A percentile compares a stretch with the other conserved stretches of the same genome.
These are phyloP conservation scores for Corythaeola cristata DNA, from an alignment of 2,113 vertebrate species.

Conservation along the genomic window DNA sequence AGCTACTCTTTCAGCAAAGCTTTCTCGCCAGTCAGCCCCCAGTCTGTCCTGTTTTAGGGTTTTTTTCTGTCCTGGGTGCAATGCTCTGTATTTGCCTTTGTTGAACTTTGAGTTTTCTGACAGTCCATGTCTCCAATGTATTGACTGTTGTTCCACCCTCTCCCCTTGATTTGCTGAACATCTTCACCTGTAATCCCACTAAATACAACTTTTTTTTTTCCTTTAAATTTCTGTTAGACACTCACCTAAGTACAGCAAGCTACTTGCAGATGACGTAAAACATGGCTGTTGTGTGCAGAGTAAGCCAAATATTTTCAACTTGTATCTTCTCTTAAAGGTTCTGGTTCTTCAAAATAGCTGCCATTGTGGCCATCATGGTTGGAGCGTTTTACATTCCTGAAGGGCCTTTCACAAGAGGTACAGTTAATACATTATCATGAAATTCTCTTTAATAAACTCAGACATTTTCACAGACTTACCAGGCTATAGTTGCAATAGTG, in stretches of 20 bases:
- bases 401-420: conserved; percentile 87
- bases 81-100: not conserved
- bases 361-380: conserved; percentile 85
- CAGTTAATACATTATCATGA: not conserved
- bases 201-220: not conserved
- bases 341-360: conserved; percentile 94
- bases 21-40: not conserved
- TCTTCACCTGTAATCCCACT: not conserved
- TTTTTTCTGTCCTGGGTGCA: not conserved
- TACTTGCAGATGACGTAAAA: conserved; percentile 1
- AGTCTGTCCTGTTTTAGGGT: not conserved
- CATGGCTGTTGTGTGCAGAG: not conserved
- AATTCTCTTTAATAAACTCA: not conserved
- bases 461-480: not conserved
- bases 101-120: not conserved
- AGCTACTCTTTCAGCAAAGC: not conserved
- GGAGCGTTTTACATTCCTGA: conserved; percentile 95
- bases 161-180: not conserved
- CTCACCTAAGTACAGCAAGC: not conserved
- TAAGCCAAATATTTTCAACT: not conserved
- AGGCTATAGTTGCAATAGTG: not conserved
- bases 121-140: not conserved
- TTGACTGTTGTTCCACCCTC: accelerated
- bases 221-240: not conserved
- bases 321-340: conserved; percentile 78